These are phyloP conservation scores for Aricia artaxerxes DNA, from an alignment of 2,888 invertebrate species.

Conservation along the genomic window DNA sequence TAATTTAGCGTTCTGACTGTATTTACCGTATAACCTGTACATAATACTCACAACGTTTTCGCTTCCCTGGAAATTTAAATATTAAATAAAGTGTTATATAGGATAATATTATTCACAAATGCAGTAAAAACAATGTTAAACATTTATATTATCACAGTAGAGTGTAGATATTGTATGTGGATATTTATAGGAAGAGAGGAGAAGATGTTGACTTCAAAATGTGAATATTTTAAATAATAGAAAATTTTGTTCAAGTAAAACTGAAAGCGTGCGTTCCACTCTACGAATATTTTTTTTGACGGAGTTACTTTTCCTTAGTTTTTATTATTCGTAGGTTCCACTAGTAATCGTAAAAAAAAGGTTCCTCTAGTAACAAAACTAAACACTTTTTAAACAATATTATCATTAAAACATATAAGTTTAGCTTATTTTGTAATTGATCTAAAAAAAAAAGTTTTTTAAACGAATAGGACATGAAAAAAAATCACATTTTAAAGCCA, in stretches of 20 bases:
- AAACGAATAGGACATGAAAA: not conserved
- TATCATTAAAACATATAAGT: too few relatives aligned
- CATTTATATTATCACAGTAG: constrained; percentile 29
- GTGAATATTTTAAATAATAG: not conserved
- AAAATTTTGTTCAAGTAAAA: not conserved
- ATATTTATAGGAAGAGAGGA: constrained; percentile 21
- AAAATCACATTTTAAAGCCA: constrained; percentile 32
- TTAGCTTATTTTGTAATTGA: not conserved
- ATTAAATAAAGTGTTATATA: constrained; percentile 65
- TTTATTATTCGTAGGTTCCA: too few relatives aligned
- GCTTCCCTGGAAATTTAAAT: constrained; percentile 77
- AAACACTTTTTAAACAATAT: too few relatives aligned
- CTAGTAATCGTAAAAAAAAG: too few relatives aligned
- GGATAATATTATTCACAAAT: constrained; percentile 67
- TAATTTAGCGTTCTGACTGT: constrained; percentile 45
- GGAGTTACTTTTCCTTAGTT: too few relatives aligned
- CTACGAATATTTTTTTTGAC: too few relatives aligned
- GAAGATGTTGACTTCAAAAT: not conserved
- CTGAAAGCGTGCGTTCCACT: not conserved
- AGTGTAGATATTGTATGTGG: constrained; percentile 24
- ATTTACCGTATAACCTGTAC: constrained; percentile 54
- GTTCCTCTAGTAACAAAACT: not conserved
- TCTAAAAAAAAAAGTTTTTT: not conserved
- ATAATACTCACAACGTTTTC: constrained; percentile 78
- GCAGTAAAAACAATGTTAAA: constrained; percentile 36